phyloP scores from a whole-genome alignment of 2,888 invertebrate species.

The Calliphora vomitoria region DNA sequence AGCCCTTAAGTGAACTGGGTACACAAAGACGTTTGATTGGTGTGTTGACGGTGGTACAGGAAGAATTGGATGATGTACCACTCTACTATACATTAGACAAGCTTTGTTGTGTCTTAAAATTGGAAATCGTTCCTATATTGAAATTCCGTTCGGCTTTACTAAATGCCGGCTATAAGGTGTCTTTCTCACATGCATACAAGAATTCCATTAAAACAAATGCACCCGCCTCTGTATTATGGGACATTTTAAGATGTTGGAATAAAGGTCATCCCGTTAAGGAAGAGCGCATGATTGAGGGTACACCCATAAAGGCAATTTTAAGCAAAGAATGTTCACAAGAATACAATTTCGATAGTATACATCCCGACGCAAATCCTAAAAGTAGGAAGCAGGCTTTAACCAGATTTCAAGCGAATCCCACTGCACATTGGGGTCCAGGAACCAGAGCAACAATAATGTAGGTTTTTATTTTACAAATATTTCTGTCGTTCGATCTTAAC shows the following conservation, averaged over 20 bases:
- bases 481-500: slow-evolving; percentile 42
- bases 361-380: slow-evolving; percentile 90
- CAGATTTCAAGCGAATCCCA: slow-evolving; percentile 94
- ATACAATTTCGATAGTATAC: slow-evolving; percentile 84
- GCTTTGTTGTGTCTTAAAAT: slow-evolving; percentile 89
- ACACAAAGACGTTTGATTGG: slow-evolving; percentile 92
- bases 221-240: slow-evolving; percentile 94
- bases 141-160: slow-evolving; percentile 93
- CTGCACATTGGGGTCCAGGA: slow-evolving; percentile 96
- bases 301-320: slow-evolving; percentile 85
- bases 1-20: slow-evolving; percentile 84
- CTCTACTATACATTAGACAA: slow-evolving; percentile 94
- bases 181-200: slow-evolving; percentile 95
- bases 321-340: slow-evolving; percentile 85
- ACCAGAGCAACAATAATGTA: slow-evolving; percentile 91
- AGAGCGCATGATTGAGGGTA: slow-evolving; percentile 86
- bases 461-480: slow-evolving; percentile 77
- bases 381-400: slow-evolving; percentile 90
- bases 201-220: slow-evolving; percentile 97
- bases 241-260: slow-evolving; percentile 94
- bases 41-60: slow-evolving; percentile 91
- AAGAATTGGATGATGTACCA: slow-evolving; percentile 94
- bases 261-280: slow-evolving; percentile 88
- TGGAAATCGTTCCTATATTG: slow-evolving; percentile 89
- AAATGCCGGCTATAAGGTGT: slow-evolving; percentile 95